Percentiles rank a stretch among this genome's conserved stretches.
Evolutionary conservation across 2,113 vertebrate genomes (phyloP).

Genomic region (Aepyceros melampus): DNA sequence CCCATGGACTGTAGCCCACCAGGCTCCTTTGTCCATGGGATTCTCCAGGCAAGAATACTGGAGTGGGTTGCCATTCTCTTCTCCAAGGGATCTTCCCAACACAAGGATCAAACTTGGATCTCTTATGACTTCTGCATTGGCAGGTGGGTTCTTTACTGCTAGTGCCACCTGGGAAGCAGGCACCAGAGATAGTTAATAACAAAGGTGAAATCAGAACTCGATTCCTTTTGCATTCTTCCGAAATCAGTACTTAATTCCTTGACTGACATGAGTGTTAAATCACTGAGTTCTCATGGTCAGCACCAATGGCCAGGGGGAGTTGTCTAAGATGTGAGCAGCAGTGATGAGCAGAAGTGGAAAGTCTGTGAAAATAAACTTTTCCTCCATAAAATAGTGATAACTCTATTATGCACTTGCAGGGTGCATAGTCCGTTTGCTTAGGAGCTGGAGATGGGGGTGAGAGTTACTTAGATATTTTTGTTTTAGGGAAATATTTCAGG

Average conservation of each 20-base stretch:
- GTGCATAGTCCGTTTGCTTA: background rate
- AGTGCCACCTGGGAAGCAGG: background rate
- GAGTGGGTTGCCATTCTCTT: background rate
- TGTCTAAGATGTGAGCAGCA: background rate
- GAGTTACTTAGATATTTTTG: background rate
- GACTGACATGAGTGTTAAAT: background rate
- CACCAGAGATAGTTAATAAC: background rate
- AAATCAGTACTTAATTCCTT: background rate
- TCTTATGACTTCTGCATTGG: background rate
- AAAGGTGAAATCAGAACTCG: background rate
- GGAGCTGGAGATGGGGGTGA: background rate
- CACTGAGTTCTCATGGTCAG: background rate
- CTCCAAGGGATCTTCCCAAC: background rate
- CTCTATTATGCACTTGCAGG: background rate
- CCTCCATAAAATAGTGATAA: background rate
- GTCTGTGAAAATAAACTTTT: background rate
- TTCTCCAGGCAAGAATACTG: background rate
- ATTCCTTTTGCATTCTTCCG: background rate
- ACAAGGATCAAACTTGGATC: background rate
- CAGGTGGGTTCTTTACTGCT: background rate
- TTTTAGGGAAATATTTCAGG: background rate
- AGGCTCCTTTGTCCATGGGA: background rate
- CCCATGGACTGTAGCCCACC: background rate
- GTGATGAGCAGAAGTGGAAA: background rate
- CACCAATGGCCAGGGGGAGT: background rate